Evolutionary conservation across 2,888 invertebrate species (phyloP), one percentile per base, ranked within the genome.

Genomic region (Drosophila prolongata): DNA sequence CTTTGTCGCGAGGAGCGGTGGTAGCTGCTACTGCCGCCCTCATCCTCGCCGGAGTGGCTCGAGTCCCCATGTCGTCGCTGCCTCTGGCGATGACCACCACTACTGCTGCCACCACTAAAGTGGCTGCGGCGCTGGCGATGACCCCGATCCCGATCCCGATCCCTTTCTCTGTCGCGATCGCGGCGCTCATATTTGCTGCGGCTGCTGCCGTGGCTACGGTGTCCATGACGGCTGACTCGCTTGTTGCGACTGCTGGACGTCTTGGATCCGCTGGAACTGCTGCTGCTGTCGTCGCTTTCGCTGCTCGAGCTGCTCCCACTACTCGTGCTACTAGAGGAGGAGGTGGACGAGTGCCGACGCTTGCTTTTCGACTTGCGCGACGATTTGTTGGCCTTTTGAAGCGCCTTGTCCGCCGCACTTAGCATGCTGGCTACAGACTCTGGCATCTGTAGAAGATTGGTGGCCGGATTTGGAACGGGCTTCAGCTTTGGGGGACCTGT

Each of bases 361-460:
- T 54, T 61, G 42, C 57, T 67, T 24, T 76, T 84, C 0, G 77
- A 54, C 24, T 76, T 79, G 6, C 68, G 77, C 9, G 76, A 60
- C 30, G 78, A 54, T 56, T 87, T 90, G 16, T 76, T 71, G 19
- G 75, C 89, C 54, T 83, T 87, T 27, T 84, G 81, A 6, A 87
- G 74, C 1, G 88, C 91, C 53, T 89, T 87, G 44, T 90, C 86
- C 3, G 91, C 89, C 30, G 89, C 88, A 47, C 53, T 88, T 1
- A 89, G 52, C 69, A 78, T 80, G 40, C 53, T 89, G 13, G 77
- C 58, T 60, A 87, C 67, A 5, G 77, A 68, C 30, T 84, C 78
- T 1, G 85, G 76, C 68, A 83, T 78, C 49, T 89, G 87, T n/a
- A 90, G 58, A 30, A 90, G 60, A 54, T 81, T 76, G 1, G 80